phyloP scores from a whole-genome alignment of 1,140 invertebrate species.

The Anastrepha obliqua region DNA sequence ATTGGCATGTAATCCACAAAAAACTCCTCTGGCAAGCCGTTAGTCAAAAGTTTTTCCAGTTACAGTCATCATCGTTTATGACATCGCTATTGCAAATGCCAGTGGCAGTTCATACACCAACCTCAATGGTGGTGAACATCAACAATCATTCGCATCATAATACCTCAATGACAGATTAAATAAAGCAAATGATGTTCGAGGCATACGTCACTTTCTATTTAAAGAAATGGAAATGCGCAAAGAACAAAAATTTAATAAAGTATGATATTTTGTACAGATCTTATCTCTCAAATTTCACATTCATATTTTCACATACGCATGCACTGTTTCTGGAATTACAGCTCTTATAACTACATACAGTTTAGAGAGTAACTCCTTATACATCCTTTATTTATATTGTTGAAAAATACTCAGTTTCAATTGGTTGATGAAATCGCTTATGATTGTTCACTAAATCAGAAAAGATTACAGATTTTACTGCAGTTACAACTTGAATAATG shows the following conservation, averaged over 20 bases:
- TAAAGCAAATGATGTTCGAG: neutral
- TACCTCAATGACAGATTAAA: conserved; percentile 42
- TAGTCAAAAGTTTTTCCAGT: neutral
- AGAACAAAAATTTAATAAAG: neutral
- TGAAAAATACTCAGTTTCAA: neutral
- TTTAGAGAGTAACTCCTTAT: neutral
- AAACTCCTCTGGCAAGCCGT: neutral
- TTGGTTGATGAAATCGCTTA: neutral
- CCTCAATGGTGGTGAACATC: conserved; percentile 21
- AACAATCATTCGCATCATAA: conserved; percentile 41
- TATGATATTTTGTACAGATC: neutral
- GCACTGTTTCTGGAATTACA: neutral
- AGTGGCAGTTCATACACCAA: neutral
- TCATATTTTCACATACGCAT: neutral
- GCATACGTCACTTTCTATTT: neutral
- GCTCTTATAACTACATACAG: neutral
- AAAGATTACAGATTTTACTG: neutral
- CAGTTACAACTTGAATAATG: conserved; percentile 10
- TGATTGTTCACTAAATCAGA: neutral
- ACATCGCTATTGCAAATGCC: conserved; percentile 1
- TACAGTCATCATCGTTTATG: neutral
- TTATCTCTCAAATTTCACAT: neutral
- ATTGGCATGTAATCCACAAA: neutral
- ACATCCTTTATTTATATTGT: neutral
- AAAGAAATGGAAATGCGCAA: neutral